Evolutionary conservation across 2,888 invertebrate genomes (phyloP).

Genomic region (Holacanthella duospinosa): DNA sequence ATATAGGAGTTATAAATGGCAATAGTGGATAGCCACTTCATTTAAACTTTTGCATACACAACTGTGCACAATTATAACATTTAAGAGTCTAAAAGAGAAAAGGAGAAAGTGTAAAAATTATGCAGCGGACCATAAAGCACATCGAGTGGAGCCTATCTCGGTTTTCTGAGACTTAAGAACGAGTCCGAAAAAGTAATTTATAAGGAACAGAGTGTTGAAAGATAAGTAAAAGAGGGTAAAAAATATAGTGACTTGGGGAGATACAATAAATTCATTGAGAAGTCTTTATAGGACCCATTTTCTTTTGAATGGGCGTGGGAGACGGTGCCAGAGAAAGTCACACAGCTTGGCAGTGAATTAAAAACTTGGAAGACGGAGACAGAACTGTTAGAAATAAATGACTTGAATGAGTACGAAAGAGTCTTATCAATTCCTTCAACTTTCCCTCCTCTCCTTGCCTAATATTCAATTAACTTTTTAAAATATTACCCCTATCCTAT

Average conservation of each 20-base stretch:
- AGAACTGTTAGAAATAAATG: neutral
- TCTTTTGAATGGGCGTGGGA: neutral
- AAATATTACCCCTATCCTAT: slow-evolving; percentile 7
- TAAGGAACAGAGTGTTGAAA: neutral
- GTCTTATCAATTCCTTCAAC: slow-evolving; percentile 1
- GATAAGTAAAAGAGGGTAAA: slow-evolving; percentile 1
- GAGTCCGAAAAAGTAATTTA: neutral
- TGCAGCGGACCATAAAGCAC: neutral
- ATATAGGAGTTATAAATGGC: no score
- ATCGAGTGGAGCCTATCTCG: slow-evolving; percentile 1
- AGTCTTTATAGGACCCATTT: neutral
- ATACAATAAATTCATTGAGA: slow-evolving; percentile 1
- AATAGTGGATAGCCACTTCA: neutral
- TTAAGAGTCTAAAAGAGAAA: neutral
- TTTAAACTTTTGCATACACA: slow-evolving; percentile 3
- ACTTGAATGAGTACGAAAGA: neutral
- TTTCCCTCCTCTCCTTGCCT: neutral
- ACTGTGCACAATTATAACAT: neutral
- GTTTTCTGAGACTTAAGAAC: neutral
- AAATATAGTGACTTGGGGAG: neutral
- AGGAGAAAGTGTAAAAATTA: neutral
- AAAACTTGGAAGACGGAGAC: neutral
- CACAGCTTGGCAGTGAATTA: slow-evolving; percentile 1
- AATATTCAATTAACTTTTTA: slow-evolving; percentile 12
- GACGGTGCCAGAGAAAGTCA: neutral